Evolutionary conservation across 1,140 invertebrate genomes (phyloP).

Genomic region (Lepidurus arcticus): DNA sequence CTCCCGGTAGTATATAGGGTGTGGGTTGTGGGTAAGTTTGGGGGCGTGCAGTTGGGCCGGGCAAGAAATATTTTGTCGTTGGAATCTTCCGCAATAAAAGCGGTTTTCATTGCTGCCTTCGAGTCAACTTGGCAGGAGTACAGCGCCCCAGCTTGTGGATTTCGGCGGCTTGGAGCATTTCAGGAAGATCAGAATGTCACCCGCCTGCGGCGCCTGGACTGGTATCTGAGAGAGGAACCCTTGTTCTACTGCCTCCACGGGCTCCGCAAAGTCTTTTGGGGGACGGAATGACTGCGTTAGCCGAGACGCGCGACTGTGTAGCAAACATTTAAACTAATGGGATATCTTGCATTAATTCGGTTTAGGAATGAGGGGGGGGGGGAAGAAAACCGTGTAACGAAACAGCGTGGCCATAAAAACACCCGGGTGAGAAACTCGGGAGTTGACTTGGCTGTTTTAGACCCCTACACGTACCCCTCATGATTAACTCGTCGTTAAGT

Average conservation of each 20-base stretch:
- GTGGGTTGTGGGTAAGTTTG: neutral
- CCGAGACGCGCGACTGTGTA: neutral
- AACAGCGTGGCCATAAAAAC: neutral
- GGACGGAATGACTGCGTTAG: neutral
- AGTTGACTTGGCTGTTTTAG: neutral
- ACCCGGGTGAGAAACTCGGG: neutral
- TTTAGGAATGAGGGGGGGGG: neutral
- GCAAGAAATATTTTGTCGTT: constrained; percentile 10
- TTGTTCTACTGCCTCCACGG: neutral
- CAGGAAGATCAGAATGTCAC: constrained; percentile 2
- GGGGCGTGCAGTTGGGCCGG: neutral
- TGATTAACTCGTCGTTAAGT: constrained; percentile 13
- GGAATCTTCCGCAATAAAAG: constrained; percentile 10
- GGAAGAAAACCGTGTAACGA: neutral
- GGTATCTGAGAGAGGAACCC: neutral
- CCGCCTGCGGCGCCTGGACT: neutral
- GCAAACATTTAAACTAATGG: neutral
- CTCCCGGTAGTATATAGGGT: neutral
- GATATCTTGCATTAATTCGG: neutral
- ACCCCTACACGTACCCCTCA: neutral
- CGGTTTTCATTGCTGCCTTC: neutral
- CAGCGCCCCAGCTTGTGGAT: neutral
- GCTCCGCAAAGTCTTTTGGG: neutral
- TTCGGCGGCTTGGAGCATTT: neutral
- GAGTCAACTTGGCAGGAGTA: constrained; percentile 8